Evolutionary conservation across 1,140 invertebrate species (phyloP), one percentile per base, ranked within the genome.

Genomic region (Apis florea): DNA sequence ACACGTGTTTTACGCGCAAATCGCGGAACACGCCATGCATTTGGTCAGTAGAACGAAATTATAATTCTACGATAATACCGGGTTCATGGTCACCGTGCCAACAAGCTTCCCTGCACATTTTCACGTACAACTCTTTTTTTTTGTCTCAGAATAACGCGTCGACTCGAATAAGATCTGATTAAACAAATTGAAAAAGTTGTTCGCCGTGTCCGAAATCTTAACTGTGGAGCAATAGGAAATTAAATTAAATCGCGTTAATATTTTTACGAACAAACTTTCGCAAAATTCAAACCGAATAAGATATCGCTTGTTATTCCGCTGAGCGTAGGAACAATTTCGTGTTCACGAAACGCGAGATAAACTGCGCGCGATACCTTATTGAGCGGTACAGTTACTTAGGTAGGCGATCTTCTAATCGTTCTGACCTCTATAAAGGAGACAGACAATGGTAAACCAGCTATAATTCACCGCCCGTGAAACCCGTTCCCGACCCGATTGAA

Each of bases 381-480:
- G 12, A 72, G 70, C 54, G 70, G 54, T 72, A 72, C 70, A 72
- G 70, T 72, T 72, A 72, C 31, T 58, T 72, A 72, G 58, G 70
- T 72, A 56, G 70, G 70, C 70, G 70, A 72, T 56, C 70, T n/a
- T 40, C 54, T 72, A 58, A 72, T 72, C 70, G n/a, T 71, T 31
- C 26, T 13, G 26, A 58, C 53, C 24, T 11, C 70, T 56, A 40
- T 54, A 58, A 53, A 61, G 6, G 31, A 40, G 31, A 54, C 26
- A 56, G 53, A 21, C 26, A 72, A 72, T 58, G 70, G 54, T 40
- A n/a, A 31, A n/a, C 15, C 26, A 72, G 24, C 9, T 21, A 72
- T 54, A 26, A 21, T n/a, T 71, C 51, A 71, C 13, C 40, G 40
- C 2, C 6, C 56, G 17, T 58, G 19, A 15, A 56, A 24, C 24